Percentiles rank a stretch among this genome's conserved stretches.
Conservation (phyloP, 2,797 vertebrate genomes). For the Caiman crocodilus region DNA sequence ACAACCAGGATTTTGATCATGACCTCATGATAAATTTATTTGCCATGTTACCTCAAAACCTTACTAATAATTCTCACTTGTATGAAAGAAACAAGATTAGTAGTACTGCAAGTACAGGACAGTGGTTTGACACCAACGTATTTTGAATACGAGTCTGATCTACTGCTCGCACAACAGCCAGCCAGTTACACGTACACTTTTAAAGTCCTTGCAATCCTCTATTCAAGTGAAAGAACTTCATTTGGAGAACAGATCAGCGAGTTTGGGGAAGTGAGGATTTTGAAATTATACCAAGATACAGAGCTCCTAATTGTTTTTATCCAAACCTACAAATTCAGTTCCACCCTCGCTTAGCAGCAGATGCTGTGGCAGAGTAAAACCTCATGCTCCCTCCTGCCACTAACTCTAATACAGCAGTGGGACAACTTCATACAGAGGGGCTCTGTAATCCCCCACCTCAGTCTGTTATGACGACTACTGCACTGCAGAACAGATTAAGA, state of each 20-base stretch:
- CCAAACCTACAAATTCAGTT: neutral
- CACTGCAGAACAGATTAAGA: neutral
- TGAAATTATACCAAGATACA: neutral
- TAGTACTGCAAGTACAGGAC: constrained; percentile 2
- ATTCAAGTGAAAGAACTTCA: rapidly evolving
- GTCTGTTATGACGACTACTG: neutral
- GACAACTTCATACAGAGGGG: neutral
- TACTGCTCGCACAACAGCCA: neutral
- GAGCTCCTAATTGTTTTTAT: neutral
- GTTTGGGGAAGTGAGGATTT: neutral
- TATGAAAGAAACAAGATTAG: neutral
- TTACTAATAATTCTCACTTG: neutral
- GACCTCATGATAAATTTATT: neutral
- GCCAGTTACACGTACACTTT: neutral
- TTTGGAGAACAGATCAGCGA: rapidly evolving
- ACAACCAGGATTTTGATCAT: neutral
- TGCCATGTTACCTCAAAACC: neutral
- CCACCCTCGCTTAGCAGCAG: neutral
- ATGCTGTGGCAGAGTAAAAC: rapidly evolving
- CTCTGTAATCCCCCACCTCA: neutral
- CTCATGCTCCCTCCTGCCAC: neutral
- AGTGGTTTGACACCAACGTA: neutral
- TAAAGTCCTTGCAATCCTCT: neutral
- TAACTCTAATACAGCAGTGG: neutral
- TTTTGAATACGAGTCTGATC: neutral